phyloP scores from a whole-genome alignment of 2,113 vertebrate genomes.

The Paratilapia polleni region DNA sequence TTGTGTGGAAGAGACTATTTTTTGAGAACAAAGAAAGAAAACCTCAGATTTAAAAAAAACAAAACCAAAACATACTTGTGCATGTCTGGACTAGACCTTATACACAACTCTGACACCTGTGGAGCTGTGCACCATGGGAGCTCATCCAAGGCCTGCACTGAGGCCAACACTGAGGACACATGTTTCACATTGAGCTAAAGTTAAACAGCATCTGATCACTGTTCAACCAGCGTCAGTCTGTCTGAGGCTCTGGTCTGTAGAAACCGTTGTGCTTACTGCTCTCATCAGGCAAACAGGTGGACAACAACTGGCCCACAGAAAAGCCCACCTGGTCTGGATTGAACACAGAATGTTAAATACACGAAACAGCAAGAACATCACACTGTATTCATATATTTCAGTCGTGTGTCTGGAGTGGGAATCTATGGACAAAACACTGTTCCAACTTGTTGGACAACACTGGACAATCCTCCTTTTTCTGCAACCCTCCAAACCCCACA shows the following conservation, averaged over 20 bases:
- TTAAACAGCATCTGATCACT: conserved; percentile 69
- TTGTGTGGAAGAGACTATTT: background rate
- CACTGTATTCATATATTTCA: background rate
- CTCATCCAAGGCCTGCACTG: conserved; percentile 54
- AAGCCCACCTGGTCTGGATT: conserved; percentile 41
- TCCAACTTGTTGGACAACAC: too few relatives aligned
- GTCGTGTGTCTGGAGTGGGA: background rate
- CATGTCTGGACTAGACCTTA: background rate
- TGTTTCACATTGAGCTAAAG: conserved; percentile 72
- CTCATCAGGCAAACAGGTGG: conserved; percentile 63
- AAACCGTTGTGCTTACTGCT: conserved; percentile 31
- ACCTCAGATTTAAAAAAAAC: background rate
- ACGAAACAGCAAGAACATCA: background rate
- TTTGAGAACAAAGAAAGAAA: conserved; percentile 3
- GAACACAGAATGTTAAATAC: conserved; percentile 1
- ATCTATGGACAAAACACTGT: background rate
- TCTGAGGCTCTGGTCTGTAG: conserved; percentile 62
- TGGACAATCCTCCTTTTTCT: background rate
- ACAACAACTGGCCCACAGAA: conserved; percentile 28
- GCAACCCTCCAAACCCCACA: background rate
- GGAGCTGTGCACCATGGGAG: conserved; percentile 51
- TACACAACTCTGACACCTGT: conserved; percentile 63
- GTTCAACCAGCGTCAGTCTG: conserved; percentile 69
- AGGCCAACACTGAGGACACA: conserved; percentile 56
- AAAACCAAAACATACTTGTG: background rate